Conservation (phyloP, 2,113 vertebrate species). For the Tachuris rubrigastra region DNA sequence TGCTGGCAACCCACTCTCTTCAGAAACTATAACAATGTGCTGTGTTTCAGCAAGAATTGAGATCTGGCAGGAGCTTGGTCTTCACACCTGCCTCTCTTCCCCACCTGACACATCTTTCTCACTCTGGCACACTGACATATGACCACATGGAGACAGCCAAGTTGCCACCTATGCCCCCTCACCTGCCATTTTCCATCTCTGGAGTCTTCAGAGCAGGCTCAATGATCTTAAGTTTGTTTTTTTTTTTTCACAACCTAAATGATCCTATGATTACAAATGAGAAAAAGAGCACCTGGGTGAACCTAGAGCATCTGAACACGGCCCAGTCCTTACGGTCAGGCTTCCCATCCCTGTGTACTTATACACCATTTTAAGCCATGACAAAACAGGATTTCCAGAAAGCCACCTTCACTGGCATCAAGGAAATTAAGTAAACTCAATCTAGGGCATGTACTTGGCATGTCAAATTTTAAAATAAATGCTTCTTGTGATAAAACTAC, state of each 20-base stretch:
- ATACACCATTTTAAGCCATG: not conserved
- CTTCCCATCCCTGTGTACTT: not conserved
- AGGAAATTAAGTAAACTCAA: not conserved
- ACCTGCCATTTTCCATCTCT: not conserved
- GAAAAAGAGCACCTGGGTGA: not conserved
- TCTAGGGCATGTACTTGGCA: not conserved
- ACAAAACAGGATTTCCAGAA: not conserved
- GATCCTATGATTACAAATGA: not conserved
- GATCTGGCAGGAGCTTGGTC: not conserved
- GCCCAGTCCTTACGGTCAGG: not conserved
- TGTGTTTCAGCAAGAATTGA: not conserved
- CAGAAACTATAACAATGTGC: not conserved
- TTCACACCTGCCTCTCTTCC: not conserved
- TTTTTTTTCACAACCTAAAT: not conserved
- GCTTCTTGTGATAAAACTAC: not conserved
- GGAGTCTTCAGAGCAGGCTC: not conserved
- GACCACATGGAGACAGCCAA: not conserved
- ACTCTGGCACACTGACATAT: not conserved
- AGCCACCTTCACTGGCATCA: not conserved
- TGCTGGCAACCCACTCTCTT: not conserved
- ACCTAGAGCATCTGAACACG: not conserved
- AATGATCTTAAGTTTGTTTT: not conserved
- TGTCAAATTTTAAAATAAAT: not conserved
- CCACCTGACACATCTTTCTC: not conserved
- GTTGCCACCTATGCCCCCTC: not conserved